phyloP scores from a whole-genome alignment of 2,888 invertebrate genomes.

The Drosophila planitibia region DNA sequence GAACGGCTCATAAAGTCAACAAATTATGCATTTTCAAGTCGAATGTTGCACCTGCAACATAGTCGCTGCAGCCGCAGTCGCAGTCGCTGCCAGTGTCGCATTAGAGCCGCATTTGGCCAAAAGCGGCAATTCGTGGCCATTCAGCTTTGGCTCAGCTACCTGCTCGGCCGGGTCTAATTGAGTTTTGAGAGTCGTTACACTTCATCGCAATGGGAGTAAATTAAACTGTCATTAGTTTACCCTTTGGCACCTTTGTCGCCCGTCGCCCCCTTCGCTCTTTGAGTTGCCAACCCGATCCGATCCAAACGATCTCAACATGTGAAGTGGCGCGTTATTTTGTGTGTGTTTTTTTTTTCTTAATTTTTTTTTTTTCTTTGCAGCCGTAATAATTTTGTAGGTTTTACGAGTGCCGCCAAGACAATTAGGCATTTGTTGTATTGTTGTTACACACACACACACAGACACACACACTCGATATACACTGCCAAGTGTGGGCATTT shows the following conservation, averaged over 20 bases:
- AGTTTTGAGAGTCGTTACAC: slow-evolving; percentile 77
- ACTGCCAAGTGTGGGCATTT: slow-evolving; percentile 75
- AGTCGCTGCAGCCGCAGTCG: background rate
- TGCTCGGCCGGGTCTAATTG: slow-evolving; percentile 64
- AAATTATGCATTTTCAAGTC: slow-evolving; percentile 71
- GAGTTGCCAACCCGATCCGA: slow-evolving; percentile 54
- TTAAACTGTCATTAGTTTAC: slow-evolving; percentile 85
- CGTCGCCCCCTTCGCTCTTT: slow-evolving; percentile 20
- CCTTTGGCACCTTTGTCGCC: slow-evolving; percentile 77
- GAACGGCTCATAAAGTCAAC: slow-evolving; percentile 64
- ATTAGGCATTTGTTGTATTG: slow-evolving; percentile 77
- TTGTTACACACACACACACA: slow-evolving; percentile 37
- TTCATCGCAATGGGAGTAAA: slow-evolving; percentile 83
- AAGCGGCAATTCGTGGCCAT: slow-evolving; percentile 33
- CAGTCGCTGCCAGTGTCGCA: slow-evolving; percentile 22
- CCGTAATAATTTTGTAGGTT: slow-evolving; percentile 78
- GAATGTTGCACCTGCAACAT: slow-evolving; percentile 66
- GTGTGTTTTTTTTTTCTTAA: slow-evolving; percentile 18
- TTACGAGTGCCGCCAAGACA: slow-evolving; percentile 80
- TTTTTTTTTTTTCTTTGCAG: slow-evolving; percentile 48
- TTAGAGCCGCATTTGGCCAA: slow-evolving; percentile 71
- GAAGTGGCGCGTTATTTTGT: slow-evolving; percentile 71
- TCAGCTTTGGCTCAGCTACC: slow-evolving; percentile 35
- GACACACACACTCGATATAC: slow-evolving; percentile 8
- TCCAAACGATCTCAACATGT: slow-evolving; percentile 65